Evolutionary conservation across 2,888 invertebrate genomes (phyloP).

Genomic region (Drosophila ezoana): DNA sequence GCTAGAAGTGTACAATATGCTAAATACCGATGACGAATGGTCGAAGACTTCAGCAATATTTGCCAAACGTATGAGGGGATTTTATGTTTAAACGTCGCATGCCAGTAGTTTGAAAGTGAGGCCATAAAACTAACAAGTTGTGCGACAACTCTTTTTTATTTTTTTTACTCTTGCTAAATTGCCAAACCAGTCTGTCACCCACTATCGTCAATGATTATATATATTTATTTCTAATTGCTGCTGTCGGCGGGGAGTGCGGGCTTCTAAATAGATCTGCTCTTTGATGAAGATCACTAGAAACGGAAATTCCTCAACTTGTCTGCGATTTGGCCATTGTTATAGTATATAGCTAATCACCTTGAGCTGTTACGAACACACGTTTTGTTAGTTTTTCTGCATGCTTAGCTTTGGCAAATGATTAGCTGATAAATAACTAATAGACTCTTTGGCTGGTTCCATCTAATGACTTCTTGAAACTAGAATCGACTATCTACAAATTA

Average conservation of each 20-base stretch:
- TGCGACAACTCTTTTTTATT: slow-evolving; percentile 16
- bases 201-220: slow-evolving; percentile 34
- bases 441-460: slow-evolving; percentile 12
- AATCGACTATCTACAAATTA: background rate
- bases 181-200: slow-evolving; percentile 47
- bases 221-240: slow-evolving; percentile 40
- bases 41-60: slow-evolving; percentile 33
- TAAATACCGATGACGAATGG: slow-evolving; percentile 67
- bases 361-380: slow-evolving; percentile 33
- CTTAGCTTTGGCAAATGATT: slow-evolving; percentile 16
- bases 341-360: slow-evolving; percentile 54
- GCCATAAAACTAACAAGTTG: slow-evolving; percentile 38
- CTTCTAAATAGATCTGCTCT: slow-evolving; percentile 32
- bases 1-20: slow-evolving; percentile 39
- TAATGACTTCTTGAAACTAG: slow-evolving; percentile 6
- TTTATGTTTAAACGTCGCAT: slow-evolving; percentile 42
- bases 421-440: slow-evolving; percentile 25
- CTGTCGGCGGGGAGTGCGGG: background rate
- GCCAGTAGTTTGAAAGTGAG: slow-evolving; percentile 44
- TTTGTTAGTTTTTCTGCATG: slow-evolving; percentile 35
- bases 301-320: slow-evolving; percentile 61
- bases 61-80: slow-evolving; percentile 18
- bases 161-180: slow-evolving; percentile 21
- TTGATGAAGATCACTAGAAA: slow-evolving; percentile 38
- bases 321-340: slow-evolving; percentile 28